Base-by-base conservation (phyloP, 2,113 vertebrate genomes). In the Brachyhypopomus occidentalis region DNA sequence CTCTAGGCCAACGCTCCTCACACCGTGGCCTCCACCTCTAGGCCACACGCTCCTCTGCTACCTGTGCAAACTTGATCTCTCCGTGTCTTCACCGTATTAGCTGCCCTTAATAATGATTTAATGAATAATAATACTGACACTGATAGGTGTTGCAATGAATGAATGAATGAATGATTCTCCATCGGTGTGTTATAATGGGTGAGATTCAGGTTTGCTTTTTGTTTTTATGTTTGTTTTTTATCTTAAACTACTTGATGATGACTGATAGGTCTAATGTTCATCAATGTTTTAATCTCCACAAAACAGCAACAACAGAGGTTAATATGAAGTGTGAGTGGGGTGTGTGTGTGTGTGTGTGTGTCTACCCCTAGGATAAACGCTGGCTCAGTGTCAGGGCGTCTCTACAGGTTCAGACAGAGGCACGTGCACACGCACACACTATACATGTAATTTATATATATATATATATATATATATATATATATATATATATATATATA, bases 351-450 rank as follows among this genome's bases (percentile, higher is more conserved):
- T 36, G 73, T 23, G 72, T 63, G 78, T 16, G 1, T 38, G 20
- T 72, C 6, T 56, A 48, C 8, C 66, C 23, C 30, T 5, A 64
- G 67, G 69, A 59, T 22, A 64, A 25, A 56, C 63, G 34, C 16
- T 27, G 34, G 38, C 56, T 8, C 2, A 66, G 45, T 52, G 45
- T 52, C 62, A 30, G 36, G 74, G 41, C 67, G 83, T 78, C 74
- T 62, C 48, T 84, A 81, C 74, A 73, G 64, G 79, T 77, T 77
- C 23, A 78, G 71, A 84, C 78, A 52, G 45, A 52, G 45, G 45
- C 12, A 52, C 9, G 41, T 9, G 41, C 41, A 7, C 5, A 4
- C 41, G 9, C 41, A 41, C 41, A 41, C 41, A 41, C n/a, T n/a
- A n/a, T n/a, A n/a, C n/a, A n/a, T n/a, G n/a, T n/a, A n/a, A n/a